phyloP scores from a whole-genome alignment of 2,113 vertebrate species.

The Tragelaphus buxtoni region DNA sequence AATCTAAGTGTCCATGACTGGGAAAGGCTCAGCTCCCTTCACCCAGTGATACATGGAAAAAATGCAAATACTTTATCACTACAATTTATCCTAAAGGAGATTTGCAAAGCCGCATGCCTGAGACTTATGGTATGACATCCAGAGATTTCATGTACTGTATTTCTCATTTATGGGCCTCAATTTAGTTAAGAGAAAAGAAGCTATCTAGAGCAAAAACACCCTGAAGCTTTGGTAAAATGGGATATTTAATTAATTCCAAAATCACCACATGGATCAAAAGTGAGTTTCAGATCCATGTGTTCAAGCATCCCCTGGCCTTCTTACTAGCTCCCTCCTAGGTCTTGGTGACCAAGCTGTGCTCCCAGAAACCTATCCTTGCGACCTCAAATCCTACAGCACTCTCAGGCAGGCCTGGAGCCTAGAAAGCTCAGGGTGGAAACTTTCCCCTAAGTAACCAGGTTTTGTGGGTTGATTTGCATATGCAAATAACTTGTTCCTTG shows the following conservation, averaged over 20 bases:
- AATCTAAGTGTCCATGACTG: neutral
- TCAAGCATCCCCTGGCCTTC: neutral
- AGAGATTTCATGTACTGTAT: conserved; percentile 62
- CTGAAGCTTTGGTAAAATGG: conserved; percentile 39
- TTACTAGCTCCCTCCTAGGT: neutral
- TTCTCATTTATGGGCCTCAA: conserved; percentile 72
- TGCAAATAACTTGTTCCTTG: neutral
- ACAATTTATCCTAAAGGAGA: conserved; percentile 66
- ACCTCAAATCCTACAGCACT: neutral
- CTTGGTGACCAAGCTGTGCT: neutral
- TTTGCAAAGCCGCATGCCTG: conserved; percentile 51
- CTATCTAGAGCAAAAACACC: conserved; percentile 56
- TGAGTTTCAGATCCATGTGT: neutral
- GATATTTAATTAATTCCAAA: conserved; percentile 43
- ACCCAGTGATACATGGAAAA: conserved; percentile 4
- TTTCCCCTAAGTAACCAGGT: neutral
- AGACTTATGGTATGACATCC: conserved; percentile 69
- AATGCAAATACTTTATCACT: conserved; percentile 67
- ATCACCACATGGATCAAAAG: neutral
- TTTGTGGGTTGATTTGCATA: neutral
- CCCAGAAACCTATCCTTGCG: neutral
- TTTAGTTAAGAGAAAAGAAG: conserved; percentile 72
- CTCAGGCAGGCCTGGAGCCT: neutral
- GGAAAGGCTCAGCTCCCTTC: conserved; percentile 16
- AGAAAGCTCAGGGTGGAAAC: neutral